A percentile compares a stretch with the other conserved stretches of the same genome.
Evolutionary conservation across 2,113 vertebrate genomes (phyloP).

Genomic region (Noturus placidus): DNA sequence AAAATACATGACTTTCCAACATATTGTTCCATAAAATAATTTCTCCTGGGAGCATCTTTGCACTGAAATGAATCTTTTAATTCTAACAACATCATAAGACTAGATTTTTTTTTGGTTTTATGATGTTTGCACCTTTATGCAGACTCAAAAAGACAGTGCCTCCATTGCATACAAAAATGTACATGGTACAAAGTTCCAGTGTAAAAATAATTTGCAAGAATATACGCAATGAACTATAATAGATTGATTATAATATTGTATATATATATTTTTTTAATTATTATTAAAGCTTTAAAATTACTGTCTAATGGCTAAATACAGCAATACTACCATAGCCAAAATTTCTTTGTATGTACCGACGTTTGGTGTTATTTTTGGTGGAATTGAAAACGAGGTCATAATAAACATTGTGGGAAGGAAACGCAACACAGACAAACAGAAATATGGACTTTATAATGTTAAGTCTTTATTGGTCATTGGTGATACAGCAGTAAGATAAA

Average conservation of each 20-base stretch:
- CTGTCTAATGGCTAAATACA: neutral
- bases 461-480: slow-evolving; percentile 75
- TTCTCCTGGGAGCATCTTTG: neutral
- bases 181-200: neutral
- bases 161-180: neutral
- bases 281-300: neutral
- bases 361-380: no score
- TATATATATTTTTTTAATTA: neutral
- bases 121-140: neutral
- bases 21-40: neutral
- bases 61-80: neutral
- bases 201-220: neutral
- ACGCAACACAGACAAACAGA: slow-evolving; percentile 39
- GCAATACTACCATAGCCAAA: neutral
- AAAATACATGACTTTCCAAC: neutral
- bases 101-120: neutral
- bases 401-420: neutral
- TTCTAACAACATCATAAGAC: neutral
- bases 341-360: no score
- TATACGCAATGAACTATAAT: neutral
- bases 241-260: neutral
- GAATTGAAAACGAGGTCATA: no score
- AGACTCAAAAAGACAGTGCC: neutral
- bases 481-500: slow-evolving; percentile 67
- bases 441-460: slow-evolving; percentile 56